phyloP scores from a whole-genome alignment of 2,888 invertebrate species.

The Phengaris alcon region DNA sequence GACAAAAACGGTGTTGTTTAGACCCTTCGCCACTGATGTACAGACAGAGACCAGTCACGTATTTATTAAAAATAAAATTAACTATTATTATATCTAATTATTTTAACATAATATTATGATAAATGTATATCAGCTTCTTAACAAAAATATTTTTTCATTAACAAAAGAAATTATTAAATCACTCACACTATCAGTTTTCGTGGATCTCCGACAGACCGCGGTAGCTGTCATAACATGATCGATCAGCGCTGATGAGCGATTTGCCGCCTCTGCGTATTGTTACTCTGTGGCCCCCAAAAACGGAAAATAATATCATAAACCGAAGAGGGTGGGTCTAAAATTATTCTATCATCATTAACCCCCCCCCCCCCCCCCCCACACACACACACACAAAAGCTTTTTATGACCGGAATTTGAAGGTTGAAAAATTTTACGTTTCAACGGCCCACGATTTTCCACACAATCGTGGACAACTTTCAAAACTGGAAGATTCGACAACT shows the following conservation, averaged over 20 bases:
- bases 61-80: too few species aligned
- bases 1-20: too few species aligned
- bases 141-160: background rate
- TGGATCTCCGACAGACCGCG: slow-evolving; percentile 35
- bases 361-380: too few species aligned
- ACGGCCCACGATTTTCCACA: too few species aligned
- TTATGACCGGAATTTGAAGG: background rate
- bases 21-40: too few species aligned
- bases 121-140: too few species aligned
- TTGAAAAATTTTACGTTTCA: too few species aligned
- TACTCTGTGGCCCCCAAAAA: slow-evolving; percentile 13
- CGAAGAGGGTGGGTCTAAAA: background rate
- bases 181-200: slow-evolving; percentile 33
- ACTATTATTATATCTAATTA: too few species aligned
- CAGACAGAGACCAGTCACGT: too few species aligned
- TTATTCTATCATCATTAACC: background rate
- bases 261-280: slow-evolving; percentile 23
- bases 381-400: background rate
- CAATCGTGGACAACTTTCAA: too few species aligned
- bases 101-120: too few species aligned
- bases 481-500: too few species aligned
- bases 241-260: slow-evolving; percentile 55
- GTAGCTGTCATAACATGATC: slow-evolving; percentile 63
- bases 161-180: background rate
- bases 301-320: background rate